phyloP scores from a whole-genome alignment of 2,888 invertebrate genomes.

The Brachylomia viminalis region DNA sequence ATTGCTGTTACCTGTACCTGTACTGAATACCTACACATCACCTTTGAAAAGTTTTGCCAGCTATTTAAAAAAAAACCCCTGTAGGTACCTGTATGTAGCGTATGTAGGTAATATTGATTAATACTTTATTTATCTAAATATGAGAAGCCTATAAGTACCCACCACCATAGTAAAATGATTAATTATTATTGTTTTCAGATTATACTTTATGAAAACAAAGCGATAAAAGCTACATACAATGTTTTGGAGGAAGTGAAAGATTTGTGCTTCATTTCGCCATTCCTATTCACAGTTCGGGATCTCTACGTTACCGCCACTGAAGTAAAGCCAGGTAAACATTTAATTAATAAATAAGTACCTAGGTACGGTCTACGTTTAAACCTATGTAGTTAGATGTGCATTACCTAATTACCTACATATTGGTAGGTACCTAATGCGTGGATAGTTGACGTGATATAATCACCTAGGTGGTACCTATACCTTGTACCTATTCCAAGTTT shows the following conservation, averaged over 20 bases:
- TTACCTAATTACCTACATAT: background rate
- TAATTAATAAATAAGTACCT: background rate
- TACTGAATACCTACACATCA: background rate
- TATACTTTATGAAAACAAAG: constrained; percentile 89
- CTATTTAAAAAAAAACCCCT: background rate
- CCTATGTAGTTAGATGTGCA: background rate
- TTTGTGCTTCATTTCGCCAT: constrained; percentile 87
- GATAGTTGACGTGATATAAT: background rate
- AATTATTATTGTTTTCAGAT: constrained; percentile 82
- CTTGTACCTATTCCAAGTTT: background rate
- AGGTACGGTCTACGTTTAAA: background rate
- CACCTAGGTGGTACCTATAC: background rate
- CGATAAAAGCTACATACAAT: constrained; percentile 87
- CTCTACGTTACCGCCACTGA: constrained; percentile 91
- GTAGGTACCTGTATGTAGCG: background rate
- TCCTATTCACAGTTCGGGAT: constrained; percentile 91
- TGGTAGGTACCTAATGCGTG: background rate
- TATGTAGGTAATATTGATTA: background rate
- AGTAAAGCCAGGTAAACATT: constrained; percentile 87
- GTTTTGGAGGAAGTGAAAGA: constrained; percentile 92
- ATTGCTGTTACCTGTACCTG: background rate
- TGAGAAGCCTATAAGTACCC: background rate
- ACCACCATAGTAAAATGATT: background rate
- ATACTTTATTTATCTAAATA: background rate
- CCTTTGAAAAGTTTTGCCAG: background rate